A percentile compares a stretch with the other conserved stretches of the same genome.
These are phyloP conservation scores for Parazoanthus darwini DNA, from an alignment of 92 coral and sea anemone genomes.

Conservation along the genomic window DNA sequence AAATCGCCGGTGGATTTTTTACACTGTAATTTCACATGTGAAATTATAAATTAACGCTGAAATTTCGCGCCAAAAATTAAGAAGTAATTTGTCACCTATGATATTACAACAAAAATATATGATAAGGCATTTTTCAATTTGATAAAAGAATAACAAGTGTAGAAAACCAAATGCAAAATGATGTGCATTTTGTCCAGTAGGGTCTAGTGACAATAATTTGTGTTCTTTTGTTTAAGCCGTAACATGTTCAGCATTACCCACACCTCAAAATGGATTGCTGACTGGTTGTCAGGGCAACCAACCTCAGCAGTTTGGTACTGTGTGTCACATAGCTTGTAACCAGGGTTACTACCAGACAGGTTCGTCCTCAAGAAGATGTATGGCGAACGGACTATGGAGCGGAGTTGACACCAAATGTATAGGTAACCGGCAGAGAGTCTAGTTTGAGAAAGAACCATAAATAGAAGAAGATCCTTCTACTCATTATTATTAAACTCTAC, in stretches of 20 bases:
- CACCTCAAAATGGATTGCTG: background rate
- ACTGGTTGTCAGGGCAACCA: background rate
- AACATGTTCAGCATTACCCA: background rate
- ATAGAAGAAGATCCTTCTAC: background rate
- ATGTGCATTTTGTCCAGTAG: too few species aligned
- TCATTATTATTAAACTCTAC: background rate
- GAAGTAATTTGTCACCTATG: too few species aligned
- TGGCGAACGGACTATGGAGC: background rate
- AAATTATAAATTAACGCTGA: too few species aligned
- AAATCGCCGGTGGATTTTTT: too few species aligned
- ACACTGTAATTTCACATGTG: too few species aligned
- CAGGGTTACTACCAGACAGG: slow-evolving; percentile 7
- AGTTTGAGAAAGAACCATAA: background rate
- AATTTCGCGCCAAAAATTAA: too few species aligned
- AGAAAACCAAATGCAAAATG: too few species aligned
- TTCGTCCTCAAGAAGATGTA: slow-evolving; percentile 1
- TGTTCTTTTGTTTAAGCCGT: background rate
- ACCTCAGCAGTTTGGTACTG: background rate
- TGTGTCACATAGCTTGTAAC: background rate
- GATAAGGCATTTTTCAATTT: too few species aligned
- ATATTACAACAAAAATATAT: too few species aligned
- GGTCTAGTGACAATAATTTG: too few species aligned
- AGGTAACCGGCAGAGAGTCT: background rate
- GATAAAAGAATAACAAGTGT: too few species aligned
- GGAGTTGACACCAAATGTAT: background rate